A percentile compares a stretch with the other conserved stretches of the same genome.
Conservation (phyloP, 2,888 invertebrate species). For the Andrena camellia region DNA sequence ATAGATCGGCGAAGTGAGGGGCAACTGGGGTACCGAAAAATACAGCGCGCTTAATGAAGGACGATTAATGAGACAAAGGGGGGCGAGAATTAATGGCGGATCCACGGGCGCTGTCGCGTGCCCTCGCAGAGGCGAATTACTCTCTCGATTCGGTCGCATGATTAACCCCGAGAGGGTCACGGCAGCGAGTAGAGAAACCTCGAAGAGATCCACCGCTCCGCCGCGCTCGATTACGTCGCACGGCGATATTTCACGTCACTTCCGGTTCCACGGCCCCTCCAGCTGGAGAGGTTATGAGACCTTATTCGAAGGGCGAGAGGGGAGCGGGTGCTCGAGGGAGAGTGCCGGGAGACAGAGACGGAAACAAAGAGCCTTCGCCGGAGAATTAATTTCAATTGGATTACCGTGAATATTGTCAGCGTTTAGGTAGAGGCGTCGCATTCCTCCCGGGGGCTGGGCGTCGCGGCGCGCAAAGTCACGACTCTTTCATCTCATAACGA, state of each 20-base stretch:
- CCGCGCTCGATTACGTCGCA: slow-evolving; percentile 73
- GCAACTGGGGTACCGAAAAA: not conserved
- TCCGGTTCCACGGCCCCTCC: slow-evolving; percentile 72
- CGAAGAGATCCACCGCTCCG: slow-evolving; percentile 64
- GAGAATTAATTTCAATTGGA: slow-evolving; percentile 76
- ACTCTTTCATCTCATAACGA: slow-evolving; percentile 61
- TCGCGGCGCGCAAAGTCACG: slow-evolving; percentile 50
- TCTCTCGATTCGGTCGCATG: slow-evolving; percentile 62
- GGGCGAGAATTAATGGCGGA: slow-evolving; percentile 31
- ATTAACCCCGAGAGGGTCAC: slow-evolving; percentile 76
- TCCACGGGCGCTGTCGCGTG: slow-evolving; percentile 32
- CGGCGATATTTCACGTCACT: slow-evolving; percentile 77
- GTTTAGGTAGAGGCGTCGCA: slow-evolving; percentile 64
- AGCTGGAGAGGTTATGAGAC: slow-evolving; percentile 66
- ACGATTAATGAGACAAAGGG: slow-evolving; percentile 53
- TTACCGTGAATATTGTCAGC: slow-evolving; percentile 74
- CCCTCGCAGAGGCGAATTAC: slow-evolving; percentile 52
- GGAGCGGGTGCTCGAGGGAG: slow-evolving; percentile 19
- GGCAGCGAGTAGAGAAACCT: slow-evolving; percentile 77
- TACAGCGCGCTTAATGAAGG: not conserved
- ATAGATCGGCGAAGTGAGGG: not conserved
- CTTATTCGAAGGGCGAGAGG: slow-evolving; percentile 54
- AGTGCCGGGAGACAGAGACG: slow-evolving; percentile 44
- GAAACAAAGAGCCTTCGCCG: slow-evolving; percentile 61
- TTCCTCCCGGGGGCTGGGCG: slow-evolving; percentile 57